Base-by-base conservation (phyloP, 2,113 vertebrate genomes). In the Urocitellus parryii region DNA sequence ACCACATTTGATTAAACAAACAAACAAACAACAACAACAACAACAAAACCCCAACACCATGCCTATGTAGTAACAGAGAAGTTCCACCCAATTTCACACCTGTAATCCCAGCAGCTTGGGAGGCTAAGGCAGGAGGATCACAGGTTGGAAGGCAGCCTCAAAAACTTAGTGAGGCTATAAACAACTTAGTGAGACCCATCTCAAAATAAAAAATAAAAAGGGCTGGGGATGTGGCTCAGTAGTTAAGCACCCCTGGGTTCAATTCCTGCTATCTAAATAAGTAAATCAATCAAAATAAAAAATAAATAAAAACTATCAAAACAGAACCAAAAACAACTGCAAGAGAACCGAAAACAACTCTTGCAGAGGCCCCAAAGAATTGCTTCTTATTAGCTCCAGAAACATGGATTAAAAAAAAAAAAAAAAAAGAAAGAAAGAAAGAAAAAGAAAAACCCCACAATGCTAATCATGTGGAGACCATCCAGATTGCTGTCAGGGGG, bases 331-430 rank as follows among this genome's bases (percentile, higher is more conserved):
- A 92, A 73, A 37, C 27, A 14, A 39, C 24, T 61, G 18, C 37
- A 58, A 85, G 84, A 51, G 48, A 51, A 51, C 48, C 48, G 0
- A 18, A 53, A 53, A 53, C 14, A 53, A 39, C n/a, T 48, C 73
- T 48, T 48, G 39, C 4, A 10, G 42, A 32, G 5, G 34, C 72
- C 73, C 0, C 13, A 25, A 91, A 93, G 32, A 65, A 61, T 1
- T 0, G 85, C 73, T 96, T 80, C 78, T 86, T 87, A 17, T 24
- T 70, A 84, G 81, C 85, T 79, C 73, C 68, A 39, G 90, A 94
- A 84, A 42, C 0, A 0, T 51, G 90, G 34, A 29, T 81, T 63
- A 93, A 65, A 79, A 76, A 27, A 63, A 25, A 27, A 25, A 63
- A 24, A 34, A 11, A 24, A 4, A 17, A 18, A 12, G 42, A 42